A percentile compares a stretch with the other conserved stretches of the same genome.
Evolutionary conservation across 35 echinoderm and acorn worm genomes (phyloP).

Genomic region (Lytechinus pictus): DNA sequence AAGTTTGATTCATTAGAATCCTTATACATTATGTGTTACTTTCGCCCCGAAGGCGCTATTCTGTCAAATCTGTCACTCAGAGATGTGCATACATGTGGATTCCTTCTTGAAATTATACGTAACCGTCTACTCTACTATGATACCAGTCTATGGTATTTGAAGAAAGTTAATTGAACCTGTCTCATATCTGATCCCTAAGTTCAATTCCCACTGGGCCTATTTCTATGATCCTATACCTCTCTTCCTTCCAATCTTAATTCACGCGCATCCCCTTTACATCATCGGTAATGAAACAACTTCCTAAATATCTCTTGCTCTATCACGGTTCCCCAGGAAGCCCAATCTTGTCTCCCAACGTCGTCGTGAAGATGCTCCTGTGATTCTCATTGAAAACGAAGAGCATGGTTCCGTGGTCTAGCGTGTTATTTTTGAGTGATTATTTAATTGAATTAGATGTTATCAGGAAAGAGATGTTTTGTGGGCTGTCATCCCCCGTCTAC

Average conservation of each 20-base stretch:
- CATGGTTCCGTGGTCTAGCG: neutral
- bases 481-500: neutral
- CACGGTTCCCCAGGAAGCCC: neutral
- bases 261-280: neutral
- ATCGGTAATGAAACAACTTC: neutral
- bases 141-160: neutral
- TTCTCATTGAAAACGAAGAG: neutral
- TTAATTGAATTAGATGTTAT: neutral
- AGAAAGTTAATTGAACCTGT: neutral
- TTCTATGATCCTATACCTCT: neutral
- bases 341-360: neutral
- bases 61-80: no score
- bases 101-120: neutral
- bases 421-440: neutral
- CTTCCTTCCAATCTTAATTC: conserved; percentile 4
- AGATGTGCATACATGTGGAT: neutral
- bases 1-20: no score
- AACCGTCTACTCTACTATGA: neutral
- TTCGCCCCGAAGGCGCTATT: no score
- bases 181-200: neutral
- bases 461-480: neutral
- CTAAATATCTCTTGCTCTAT: neutral
- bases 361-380: neutral
- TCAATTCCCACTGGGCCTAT: neutral
- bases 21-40: no score